Percentiles rank a stretch among this genome's conserved stretches.
These are phyloP conservation scores for Leistus spinibarbis DNA, from an alignment of 2,888 invertebrate genomes.

Conservation along the genomic window DNA sequence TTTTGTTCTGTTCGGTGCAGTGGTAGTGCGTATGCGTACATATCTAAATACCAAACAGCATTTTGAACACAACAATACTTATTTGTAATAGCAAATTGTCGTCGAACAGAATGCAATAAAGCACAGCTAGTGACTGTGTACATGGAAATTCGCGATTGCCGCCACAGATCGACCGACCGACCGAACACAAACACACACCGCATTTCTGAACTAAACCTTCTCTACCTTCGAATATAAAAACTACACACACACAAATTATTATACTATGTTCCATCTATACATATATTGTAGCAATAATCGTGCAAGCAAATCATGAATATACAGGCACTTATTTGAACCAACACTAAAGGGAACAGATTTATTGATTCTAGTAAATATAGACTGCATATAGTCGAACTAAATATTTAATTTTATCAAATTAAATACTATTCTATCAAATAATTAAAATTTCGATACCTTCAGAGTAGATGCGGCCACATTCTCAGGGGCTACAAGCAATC, in stretches of 20 bases:
- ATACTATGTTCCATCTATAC: background rate
- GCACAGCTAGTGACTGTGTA: conserved; percentile 13
- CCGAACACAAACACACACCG: background rate
- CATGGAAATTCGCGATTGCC: conserved; percentile 23
- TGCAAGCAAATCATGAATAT: too few relatives aligned
- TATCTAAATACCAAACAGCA: conserved; percentile 27
- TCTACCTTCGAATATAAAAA: background rate
- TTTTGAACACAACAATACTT: conserved; percentile 28
- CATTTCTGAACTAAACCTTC: background rate
- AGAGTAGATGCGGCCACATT: too few relatives aligned
- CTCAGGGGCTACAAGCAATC: too few relatives aligned
- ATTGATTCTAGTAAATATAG: too few relatives aligned
- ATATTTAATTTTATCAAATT: too few relatives aligned
- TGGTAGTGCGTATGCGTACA: background rate
- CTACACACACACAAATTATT: background rate
- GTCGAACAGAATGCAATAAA: conserved; percentile 19
- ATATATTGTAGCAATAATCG: background rate
- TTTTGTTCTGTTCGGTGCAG: too few relatives aligned
- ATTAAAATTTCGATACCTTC: too few relatives aligned
- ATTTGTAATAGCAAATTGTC: conserved; percentile 35
- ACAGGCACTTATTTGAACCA: too few relatives aligned
- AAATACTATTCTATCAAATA: too few relatives aligned
- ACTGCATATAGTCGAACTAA: too few relatives aligned
- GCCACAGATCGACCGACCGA: too few relatives aligned
- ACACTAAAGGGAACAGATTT: too few relatives aligned